phyloP scores from a whole-genome alignment of 2,888 invertebrate species.

The Dicyrtomina minuta region DNA sequence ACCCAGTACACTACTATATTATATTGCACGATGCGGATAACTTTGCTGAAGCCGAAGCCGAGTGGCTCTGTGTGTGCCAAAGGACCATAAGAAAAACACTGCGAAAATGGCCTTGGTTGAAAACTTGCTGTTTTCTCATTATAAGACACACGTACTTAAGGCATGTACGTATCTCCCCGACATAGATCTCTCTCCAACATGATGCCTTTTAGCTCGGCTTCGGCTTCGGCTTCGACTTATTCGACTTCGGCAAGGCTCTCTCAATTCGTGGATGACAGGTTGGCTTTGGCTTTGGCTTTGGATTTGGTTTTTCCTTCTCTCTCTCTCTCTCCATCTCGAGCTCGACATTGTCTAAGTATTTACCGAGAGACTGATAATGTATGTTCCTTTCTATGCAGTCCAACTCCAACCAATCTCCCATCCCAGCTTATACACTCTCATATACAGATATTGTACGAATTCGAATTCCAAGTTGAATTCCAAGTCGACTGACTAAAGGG shows the following conservation, averaged over 20 bases:
- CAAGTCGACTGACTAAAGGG: no score
- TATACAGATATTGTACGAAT: no score
- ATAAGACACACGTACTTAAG: not conserved
- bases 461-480: no score
- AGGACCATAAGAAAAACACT: slow-evolving; percentile 25
- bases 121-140: slow-evolving; percentile 13
- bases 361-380: no score
- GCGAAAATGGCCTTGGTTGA: slow-evolving; percentile 31
- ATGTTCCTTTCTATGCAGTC: no score
- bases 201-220: not conserved
- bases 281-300: not conserved
- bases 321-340: slow-evolving; percentile 11
- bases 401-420: not conserved
- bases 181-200: slow-evolving; percentile 4
- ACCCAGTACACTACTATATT: not conserved
- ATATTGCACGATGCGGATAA: not conserved
- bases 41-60: not conserved
- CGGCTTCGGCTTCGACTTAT: not conserved
- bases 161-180: no score
- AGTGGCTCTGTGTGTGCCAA: not conserved
- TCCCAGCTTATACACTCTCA: not conserved
- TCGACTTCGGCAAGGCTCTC: not conserved
- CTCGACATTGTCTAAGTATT: no score
- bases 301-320: not conserved
- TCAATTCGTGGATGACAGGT: slow-evolving; percentile 23